phyloP scores from a whole-genome alignment of 2,797 vertebrate species.

The Propithecus perrieri region DNA sequence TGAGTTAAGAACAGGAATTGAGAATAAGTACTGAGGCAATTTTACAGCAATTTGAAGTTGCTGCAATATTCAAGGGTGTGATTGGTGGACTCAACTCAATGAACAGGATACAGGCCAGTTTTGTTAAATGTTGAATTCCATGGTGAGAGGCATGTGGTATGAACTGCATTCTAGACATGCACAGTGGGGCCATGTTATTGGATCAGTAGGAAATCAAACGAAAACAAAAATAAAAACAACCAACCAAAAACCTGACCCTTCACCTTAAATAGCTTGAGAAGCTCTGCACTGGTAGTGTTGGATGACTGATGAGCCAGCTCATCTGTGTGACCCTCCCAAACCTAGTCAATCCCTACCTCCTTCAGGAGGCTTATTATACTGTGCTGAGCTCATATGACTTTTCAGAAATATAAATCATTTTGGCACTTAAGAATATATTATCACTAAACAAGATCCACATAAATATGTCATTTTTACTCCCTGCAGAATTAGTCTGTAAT shows the following conservation, averaged over 20 bases:
- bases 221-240: background rate
- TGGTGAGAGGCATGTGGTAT: background rate
- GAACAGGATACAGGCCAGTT: background rate
- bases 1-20: background rate
- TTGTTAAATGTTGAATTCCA: background rate
- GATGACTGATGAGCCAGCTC: background rate
- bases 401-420: conserved; percentile 6
- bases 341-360: background rate
- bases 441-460: background rate
- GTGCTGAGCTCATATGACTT: background rate
- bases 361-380: background rate
- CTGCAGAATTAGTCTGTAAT: background rate
- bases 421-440: background rate
- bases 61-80: background rate
- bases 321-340: background rate
- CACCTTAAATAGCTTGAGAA: background rate
- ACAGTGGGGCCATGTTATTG: background rate
- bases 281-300: background rate
- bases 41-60: background rate
- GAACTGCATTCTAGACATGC: background rate
- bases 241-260: background rate
- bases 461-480: background rate
- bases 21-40: background rate
- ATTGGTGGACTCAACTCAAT: background rate
- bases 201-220: background rate